phyloP scores from a whole-genome alignment of 2,797 vertebrate species.

The Danio aesculapii region DNA sequence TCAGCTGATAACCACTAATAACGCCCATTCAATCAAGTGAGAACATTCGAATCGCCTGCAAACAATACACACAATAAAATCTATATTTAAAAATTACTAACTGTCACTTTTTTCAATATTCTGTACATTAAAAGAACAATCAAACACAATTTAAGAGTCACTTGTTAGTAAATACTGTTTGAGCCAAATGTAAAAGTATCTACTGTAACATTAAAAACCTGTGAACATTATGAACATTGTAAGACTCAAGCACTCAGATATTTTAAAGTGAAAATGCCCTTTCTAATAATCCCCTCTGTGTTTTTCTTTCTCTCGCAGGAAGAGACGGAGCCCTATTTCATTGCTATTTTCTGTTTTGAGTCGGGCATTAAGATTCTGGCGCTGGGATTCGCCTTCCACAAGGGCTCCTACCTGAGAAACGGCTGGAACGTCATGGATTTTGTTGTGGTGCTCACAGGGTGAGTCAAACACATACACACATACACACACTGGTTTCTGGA shows the following conservation, averaged over 20 bases:
- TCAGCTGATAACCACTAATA: too few species aligned
- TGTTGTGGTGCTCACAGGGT: conserved; percentile 94
- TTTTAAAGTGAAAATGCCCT: neutral
- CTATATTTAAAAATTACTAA: too few species aligned
- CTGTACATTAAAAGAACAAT: too few species aligned
- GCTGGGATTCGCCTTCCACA: conserved; percentile 92
- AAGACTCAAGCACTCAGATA: neutral
- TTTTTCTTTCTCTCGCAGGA: conserved; percentile 77
- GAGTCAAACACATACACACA: conserved; percentile 65
- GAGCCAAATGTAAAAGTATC: too few species aligned
- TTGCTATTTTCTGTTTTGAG: conserved; percentile 96
- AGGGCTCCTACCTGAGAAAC: conserved; percentile 92
- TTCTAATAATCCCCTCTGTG: neutral
- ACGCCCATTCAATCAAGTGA: too few species aligned
- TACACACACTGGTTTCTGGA: neutral
- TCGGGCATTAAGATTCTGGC: conserved; percentile 95
- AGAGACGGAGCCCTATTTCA: conserved; percentile 95
- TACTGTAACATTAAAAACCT: too few species aligned
- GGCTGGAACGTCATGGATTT: conserved; percentile 98
- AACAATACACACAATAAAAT: neutral
- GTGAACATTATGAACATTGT: too few species aligned
- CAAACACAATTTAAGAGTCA: neutral
- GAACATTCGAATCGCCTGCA: too few species aligned
- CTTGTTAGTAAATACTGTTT: neutral
- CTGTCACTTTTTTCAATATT: too few species aligned